Evolutionary conservation across 1,140 invertebrate species (phyloP).

Genomic region (Fopius arisanus): DNA sequence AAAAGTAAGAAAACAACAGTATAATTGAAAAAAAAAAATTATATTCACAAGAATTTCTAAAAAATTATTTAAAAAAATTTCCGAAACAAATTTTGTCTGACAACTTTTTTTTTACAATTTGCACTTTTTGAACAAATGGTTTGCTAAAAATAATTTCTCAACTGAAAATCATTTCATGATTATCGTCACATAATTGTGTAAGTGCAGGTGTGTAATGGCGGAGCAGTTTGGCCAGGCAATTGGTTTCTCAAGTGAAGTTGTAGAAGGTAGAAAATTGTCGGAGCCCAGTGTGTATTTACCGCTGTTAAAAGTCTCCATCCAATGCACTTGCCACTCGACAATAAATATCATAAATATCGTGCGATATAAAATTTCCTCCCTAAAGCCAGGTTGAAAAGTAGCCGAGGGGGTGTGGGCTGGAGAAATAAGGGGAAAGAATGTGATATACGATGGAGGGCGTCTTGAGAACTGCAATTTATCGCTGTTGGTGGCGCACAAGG

Average conservation of each 20-base stretch:
- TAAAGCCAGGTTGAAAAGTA: conserved; percentile 13
- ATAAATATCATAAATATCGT: conserved; percentile 14
- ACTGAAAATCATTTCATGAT: background rate
- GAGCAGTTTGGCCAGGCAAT: background rate
- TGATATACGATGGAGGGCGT: conserved; percentile 1
- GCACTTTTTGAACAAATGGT: too few relatives aligned
- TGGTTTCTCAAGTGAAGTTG: background rate
- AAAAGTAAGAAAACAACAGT: too few relatives aligned
- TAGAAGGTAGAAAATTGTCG: background rate
- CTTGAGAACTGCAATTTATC: conserved; percentile 19
- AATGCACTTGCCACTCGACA: conserved; percentile 12
- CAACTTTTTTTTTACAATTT: too few relatives aligned
- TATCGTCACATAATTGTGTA: too few relatives aligned
- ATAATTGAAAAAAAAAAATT: too few relatives aligned
- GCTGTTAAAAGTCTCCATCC: conserved; percentile 3
- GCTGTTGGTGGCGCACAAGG: background rate
- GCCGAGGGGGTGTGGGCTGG: background rate
- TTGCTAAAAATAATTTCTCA: too few relatives aligned
- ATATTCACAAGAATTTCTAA: too few relatives aligned
- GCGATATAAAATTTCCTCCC: background rate
- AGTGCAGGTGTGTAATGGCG: background rate
- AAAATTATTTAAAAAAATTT: too few relatives aligned
- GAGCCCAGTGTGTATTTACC: background rate
- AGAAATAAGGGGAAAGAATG: background rate
- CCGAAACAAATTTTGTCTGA: too few relatives aligned